Evolutionary conservation across 2,888 invertebrate genomes (phyloP).

Genomic region (Tipula lateralis): DNA sequence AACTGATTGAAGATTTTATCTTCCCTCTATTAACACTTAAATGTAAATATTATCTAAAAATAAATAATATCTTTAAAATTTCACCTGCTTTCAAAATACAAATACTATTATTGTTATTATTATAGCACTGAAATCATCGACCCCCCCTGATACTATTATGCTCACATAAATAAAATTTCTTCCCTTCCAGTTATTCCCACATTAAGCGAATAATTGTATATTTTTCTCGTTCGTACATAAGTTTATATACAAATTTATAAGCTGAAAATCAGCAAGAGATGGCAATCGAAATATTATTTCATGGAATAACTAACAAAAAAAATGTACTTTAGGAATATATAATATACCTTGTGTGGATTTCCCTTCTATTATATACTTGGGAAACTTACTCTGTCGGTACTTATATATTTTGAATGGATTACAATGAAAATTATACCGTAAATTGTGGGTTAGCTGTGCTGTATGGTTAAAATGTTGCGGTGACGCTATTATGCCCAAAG

Average conservation of each 20-base stretch:
- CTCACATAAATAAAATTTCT: neutral
- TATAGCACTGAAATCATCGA: neutral
- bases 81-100: neutral
- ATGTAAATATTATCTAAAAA: too few species aligned
- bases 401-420: neutral
- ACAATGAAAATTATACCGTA: neutral
- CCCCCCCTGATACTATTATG: neutral
- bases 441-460: neutral
- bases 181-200: neutral
- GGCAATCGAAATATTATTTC: neutral
- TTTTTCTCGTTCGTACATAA: neutral
- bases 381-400: neutral
- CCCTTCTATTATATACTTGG: neutral
- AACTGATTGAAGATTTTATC: too few species aligned
- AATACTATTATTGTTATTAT: neutral
- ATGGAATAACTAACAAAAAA: neutral
- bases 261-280: neutral
- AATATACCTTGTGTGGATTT: neutral
- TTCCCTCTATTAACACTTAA: too few species aligned
- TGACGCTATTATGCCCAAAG: neutral
- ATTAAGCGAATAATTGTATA: neutral
- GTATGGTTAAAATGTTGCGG: neutral
- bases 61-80: neutral
- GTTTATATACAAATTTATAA: neutral
- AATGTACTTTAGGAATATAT: neutral